phyloP scores from a whole-genome alignment of 2,113 vertebrate genomes.

The Naja naja region DNA sequence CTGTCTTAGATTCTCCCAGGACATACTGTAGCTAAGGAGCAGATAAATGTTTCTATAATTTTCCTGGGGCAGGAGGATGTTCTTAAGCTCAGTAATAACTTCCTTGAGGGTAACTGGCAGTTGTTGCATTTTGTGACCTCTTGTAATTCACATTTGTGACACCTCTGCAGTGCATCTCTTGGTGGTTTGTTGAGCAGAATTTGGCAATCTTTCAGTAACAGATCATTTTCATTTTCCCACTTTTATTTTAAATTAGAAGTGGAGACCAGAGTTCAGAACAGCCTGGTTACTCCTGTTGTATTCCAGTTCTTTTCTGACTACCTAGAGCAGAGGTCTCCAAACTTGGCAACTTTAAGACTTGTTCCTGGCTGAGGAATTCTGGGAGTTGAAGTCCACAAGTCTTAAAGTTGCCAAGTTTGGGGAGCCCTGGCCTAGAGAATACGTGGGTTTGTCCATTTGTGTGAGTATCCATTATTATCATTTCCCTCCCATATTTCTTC shows the following conservation, averaged over 20 bases:
- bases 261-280: background rate
- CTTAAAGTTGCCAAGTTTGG: too few relatives aligned
- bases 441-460: background rate
- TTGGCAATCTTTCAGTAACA: background rate
- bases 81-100: background rate
- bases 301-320: background rate
- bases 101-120: background rate
- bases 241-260: background rate
- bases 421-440: background rate
- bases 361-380: too few relatives aligned
- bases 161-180: background rate
- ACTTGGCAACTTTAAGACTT: too few relatives aligned
- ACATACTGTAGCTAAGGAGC: background rate
- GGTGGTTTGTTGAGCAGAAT: background rate
- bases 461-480: background rate
- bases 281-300: background rate
- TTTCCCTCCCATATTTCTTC: background rate
- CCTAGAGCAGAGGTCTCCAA: background rate
- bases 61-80: background rate
- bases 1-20: background rate
- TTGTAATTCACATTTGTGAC: background rate
- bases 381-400: too few relatives aligned
- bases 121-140: background rate
- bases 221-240: background rate
- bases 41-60: background rate